Evolutionary conservation across 2,113 vertebrate species (phyloP).

Genomic region (Brachionichthys hirsutus): DNA sequence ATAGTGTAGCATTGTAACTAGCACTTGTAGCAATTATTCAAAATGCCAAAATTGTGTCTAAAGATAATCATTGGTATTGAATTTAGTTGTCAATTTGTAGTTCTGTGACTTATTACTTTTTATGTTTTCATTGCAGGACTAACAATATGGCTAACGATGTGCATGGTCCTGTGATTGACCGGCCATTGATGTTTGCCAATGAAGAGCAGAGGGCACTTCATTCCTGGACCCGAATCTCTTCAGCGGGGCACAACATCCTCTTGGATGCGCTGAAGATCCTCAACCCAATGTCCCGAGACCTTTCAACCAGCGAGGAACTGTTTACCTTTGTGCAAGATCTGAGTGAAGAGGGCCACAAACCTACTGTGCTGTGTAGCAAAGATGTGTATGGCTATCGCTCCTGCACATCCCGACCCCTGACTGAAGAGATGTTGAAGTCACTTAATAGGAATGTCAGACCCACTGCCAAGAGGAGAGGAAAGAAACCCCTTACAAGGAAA

Average conservation of each 20-base stretch:
- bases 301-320: conserved; percentile 58
- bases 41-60: too few relatives aligned
- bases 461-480: conserved; percentile 55
- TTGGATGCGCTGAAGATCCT: conserved; percentile 71
- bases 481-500: conserved; percentile 48
- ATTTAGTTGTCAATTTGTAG: neutral
- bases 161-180: conserved; percentile 45
- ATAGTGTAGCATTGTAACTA: too few relatives aligned
- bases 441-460: conserved; percentile 42
- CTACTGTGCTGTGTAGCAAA: conserved; percentile 64
- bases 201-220: conserved; percentile 66
- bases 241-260: conserved; percentile 63
- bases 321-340: conserved; percentile 68
- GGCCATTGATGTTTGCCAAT: conserved; percentile 52
- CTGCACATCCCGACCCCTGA: conserved; percentile 55
- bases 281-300: conserved; percentile 59
- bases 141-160: conserved; percentile 54
- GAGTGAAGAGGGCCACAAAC: conserved; percentile 64
- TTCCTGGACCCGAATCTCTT: conserved; percentile 68
- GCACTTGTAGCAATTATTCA: too few relatives aligned
- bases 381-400: conserved; percentile 71
- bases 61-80: neutral
- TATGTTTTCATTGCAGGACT: conserved; percentile 41
- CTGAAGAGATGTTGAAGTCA: conserved; percentile 55
- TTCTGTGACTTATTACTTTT: conserved; percentile 10